phyloP scores from a whole-genome alignment of 2,888 invertebrate genomes.

The Drosophila setosimentum region DNA sequence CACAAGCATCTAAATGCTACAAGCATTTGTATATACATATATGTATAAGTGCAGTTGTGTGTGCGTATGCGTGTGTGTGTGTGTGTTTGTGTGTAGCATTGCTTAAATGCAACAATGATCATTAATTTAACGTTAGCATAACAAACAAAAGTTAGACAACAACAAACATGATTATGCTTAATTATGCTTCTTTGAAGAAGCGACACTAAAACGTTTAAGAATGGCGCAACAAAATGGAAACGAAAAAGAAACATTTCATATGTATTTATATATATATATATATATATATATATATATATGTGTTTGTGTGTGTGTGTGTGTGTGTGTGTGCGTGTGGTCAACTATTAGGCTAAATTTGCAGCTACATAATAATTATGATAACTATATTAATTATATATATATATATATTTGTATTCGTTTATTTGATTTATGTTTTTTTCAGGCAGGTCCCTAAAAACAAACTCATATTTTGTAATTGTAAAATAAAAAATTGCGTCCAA shows the following conservation, averaged over 20 bases:
- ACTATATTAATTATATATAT: conserved; percentile 19
- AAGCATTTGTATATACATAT: conserved; percentile 10
- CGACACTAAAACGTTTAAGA: conserved; percentile 45
- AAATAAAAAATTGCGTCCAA: conserved; percentile 11
- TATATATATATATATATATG: neutral
- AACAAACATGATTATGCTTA: conserved; percentile 38
- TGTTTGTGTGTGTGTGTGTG: conserved; percentile 14
- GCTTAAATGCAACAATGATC: conserved; percentile 47
- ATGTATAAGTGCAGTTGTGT: conserved; percentile 17
- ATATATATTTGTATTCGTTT: conserved; percentile 14
- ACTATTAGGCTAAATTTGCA: conserved; percentile 57
- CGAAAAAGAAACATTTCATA: conserved; percentile 14
- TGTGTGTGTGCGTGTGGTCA: conserved; percentile 24
- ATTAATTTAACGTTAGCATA: conserved; percentile 49
- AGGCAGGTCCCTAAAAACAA: conserved; percentile 33
- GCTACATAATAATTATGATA: conserved; percentile 41
- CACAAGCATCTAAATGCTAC: conserved; percentile 13
- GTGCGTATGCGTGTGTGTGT: conserved; percentile 17
- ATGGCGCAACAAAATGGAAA: conserved; percentile 45
- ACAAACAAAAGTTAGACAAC: conserved; percentile 49
- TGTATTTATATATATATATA: neutral
- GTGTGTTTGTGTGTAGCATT: conserved; percentile 24
- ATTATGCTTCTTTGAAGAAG: conserved; percentile 15
- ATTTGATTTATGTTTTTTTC: conserved; percentile 6
- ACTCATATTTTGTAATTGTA: conserved; percentile 2